Evolutionary conservation across 2,888 invertebrate species (phyloP).

Genomic region (Diarsia dahlii): DNA sequence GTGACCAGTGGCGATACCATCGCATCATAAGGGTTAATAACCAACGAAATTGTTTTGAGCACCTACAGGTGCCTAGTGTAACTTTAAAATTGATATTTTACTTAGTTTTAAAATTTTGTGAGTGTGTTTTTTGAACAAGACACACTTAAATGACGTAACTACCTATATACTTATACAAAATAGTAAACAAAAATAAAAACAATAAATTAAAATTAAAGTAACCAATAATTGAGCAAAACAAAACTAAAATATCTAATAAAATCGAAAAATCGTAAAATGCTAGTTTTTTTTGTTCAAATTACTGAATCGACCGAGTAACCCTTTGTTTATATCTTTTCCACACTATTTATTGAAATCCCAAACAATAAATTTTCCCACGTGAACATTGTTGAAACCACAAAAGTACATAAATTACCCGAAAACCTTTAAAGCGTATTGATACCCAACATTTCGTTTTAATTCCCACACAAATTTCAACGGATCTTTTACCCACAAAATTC

Average conservation of each 20-base stretch:
- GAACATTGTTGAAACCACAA: slow-evolving; percentile 41
- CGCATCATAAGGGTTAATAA: slow-evolving; percentile 43
- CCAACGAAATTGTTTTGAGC: slow-evolving; percentile 26
- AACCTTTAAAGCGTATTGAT: slow-evolving; percentile 44
- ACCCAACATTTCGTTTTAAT: slow-evolving; percentile 35
- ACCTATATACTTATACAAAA: too few relatives aligned
- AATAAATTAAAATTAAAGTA: not conserved
- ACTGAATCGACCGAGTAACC: not conserved
- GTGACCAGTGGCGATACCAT: slow-evolving; percentile 56
- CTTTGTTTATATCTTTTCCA: not conserved
- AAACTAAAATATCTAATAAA: too few relatives aligned
- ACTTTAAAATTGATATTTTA: slow-evolving; percentile 3
- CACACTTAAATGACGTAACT: not conserved
- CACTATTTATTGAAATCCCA: slow-evolving; percentile 20
- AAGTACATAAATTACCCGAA: slow-evolving; percentile 51
- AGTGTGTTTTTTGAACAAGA: too few relatives aligned
- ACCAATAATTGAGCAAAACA: too few relatives aligned
- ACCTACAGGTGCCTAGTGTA: slow-evolving; percentile 7
- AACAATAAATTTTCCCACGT: slow-evolving; percentile 24
- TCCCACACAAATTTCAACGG: slow-evolving; percentile 56
- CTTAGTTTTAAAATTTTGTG: not conserved
- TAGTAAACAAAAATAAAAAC: not conserved
- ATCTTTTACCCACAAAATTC: slow-evolving; percentile 53
- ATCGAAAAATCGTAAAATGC: too few relatives aligned
- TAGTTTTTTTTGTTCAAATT: not conserved